Conservation (phyloP, 2,797 vertebrate species). For the Micrastur ruficollis region DNA sequence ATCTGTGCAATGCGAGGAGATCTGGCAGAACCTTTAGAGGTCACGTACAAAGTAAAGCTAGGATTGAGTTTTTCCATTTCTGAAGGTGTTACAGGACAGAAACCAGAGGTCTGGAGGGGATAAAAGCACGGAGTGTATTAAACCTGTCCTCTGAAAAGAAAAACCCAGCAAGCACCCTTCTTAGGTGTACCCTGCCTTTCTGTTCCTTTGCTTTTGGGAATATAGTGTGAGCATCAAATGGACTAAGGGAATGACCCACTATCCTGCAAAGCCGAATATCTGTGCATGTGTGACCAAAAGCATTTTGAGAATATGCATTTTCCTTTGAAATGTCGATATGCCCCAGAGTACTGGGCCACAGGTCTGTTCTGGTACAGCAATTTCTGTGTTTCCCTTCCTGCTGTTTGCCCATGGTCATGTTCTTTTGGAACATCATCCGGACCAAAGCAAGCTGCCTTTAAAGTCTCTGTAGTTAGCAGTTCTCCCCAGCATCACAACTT, state of each 20-base stretch:
- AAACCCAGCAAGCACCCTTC: background rate
- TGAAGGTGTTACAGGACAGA: background rate
- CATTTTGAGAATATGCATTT: background rate
- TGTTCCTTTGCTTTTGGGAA: background rate
- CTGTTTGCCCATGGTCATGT: background rate
- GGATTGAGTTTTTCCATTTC: slow-evolving; percentile 13
- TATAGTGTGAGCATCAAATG: background rate
- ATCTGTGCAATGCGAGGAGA: background rate
- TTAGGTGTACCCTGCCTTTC: background rate
- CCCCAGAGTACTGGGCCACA: background rate
- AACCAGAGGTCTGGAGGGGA: background rate
- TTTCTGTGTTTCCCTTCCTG: background rate
- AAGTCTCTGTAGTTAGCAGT: background rate
- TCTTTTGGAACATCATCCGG: background rate
- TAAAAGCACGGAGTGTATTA: background rate
- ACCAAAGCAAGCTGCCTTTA: background rate
- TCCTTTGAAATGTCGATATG: background rate
- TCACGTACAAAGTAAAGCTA: background rate
- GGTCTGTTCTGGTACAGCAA: background rate
- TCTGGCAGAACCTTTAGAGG: background rate
- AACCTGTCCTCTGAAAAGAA: background rate
- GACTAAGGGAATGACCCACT: background rate
- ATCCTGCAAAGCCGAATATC: background rate
- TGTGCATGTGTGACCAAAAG: background rate
- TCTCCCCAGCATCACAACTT: background rate